Conservation (phyloP, 2,113 vertebrate species). For the Meriones unguiculatus region DNA sequence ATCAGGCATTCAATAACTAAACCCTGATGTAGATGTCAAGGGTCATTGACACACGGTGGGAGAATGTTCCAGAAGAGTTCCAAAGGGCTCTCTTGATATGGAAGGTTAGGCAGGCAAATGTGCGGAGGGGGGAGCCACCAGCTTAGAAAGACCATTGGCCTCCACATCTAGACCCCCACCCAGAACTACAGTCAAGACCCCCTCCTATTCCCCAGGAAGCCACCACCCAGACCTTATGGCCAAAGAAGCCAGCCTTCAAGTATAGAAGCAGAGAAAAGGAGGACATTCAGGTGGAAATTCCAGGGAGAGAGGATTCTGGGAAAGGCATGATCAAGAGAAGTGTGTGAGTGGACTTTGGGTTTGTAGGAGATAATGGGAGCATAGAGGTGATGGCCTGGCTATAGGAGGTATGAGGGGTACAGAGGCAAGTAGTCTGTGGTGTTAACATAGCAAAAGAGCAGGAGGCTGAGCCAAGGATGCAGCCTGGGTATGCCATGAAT, state of each 20-base stretch:
- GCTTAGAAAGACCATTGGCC: neutral
- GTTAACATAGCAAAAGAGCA: accelerated
- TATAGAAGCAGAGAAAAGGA: accelerated
- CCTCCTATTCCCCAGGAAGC: accelerated
- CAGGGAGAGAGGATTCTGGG: neutral
- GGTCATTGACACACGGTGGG: neutral
- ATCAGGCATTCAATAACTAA: neutral
- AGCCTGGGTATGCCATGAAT: accelerated
- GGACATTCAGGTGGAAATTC: neutral
- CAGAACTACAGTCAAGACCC: neutral
- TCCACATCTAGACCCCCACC: neutral
- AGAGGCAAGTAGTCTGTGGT: neutral
- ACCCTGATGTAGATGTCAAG: neutral
- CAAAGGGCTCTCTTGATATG: neutral
- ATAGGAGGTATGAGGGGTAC: neutral
- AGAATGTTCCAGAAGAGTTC: accelerated
- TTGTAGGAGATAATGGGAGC: neutral
- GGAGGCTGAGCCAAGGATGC: accelerated
- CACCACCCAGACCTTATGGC: neutral
- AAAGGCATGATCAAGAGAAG: neutral
- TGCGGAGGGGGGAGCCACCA: neutral
- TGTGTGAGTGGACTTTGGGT: accelerated
- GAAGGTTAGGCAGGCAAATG: too few species aligned
- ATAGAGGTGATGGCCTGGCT: neutral
- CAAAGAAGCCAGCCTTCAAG: neutral